phyloP scores from a whole-genome alignment of 2,888 invertebrate species.

The Brachyptera putata region DNA sequence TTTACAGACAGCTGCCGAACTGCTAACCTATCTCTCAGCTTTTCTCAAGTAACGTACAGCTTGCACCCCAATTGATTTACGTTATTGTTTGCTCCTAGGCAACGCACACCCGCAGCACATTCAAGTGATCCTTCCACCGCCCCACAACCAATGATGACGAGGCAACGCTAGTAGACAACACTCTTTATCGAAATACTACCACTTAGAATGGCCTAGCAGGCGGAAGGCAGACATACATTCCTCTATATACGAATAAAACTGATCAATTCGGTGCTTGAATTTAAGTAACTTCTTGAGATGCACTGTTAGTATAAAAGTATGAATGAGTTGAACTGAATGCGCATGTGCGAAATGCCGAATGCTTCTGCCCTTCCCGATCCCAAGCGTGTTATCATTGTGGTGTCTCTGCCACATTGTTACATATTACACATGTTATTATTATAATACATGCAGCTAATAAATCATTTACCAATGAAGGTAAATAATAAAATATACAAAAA shows the following conservation, averaged over 20 bases:
- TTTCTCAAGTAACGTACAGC: neutral
- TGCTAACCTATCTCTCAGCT: neutral
- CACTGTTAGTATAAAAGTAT: neutral
- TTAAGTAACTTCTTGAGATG: too few relatives aligned
- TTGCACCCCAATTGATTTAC: neutral
- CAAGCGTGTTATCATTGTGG: too few relatives aligned
- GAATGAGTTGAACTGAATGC: neutral
- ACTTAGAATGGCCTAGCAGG: neutral
- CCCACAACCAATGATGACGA: conserved; percentile 39
- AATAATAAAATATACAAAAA: neutral
- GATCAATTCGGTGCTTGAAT: neutral
- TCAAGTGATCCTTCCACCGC: conserved; percentile 47
- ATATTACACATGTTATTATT: neutral
- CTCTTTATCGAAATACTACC: conserved; percentile 20
- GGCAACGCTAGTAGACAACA: conserved; percentile 24
- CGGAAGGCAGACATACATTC: conserved; percentile 20
- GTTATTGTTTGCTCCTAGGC: conserved; percentile 29
- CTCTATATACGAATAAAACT: neutral
- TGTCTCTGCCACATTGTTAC: neutral
- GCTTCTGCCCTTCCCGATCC: neutral
- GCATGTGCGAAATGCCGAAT: neutral
- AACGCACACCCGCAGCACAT: conserved; percentile 38
- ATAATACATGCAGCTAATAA: neutral
- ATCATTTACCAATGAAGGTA: conserved; percentile 2
- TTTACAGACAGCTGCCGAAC: neutral